phyloP scores from a whole-genome alignment of 2,113 vertebrate species.

The Nesospiza acunhae region DNA sequence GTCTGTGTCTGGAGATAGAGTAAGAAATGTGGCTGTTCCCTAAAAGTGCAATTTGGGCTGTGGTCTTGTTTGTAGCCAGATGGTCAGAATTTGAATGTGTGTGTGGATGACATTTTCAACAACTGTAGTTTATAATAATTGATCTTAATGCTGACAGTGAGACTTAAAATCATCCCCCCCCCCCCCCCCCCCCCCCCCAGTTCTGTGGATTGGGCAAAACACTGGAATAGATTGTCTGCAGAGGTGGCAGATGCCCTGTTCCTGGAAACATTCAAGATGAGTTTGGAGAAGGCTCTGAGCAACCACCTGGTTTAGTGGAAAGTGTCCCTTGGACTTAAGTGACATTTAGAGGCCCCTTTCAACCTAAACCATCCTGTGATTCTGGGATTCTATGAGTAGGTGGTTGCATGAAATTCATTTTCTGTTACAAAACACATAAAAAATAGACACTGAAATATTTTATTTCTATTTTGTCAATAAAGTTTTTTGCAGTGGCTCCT shows the following conservation, averaged over 20 bases:
- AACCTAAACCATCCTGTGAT: not conserved
- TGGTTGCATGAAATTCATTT: not conserved
- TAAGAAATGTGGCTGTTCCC: rapidly evolving
- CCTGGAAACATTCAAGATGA: not conserved
- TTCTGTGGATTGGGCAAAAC: not conserved
- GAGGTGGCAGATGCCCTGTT: not conserved
- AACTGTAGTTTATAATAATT: not conserved
- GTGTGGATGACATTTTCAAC: not conserved
- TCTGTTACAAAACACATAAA: not conserved
- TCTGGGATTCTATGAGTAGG: not conserved
- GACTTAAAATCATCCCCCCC: not conserved
- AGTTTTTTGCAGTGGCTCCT: not conserved
- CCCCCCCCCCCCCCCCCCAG: too few relatives aligned
- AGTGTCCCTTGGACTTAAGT: not conserved
- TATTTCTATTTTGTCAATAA: not conserved
- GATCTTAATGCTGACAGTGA: not conserved
- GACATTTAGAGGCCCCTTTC: not conserved
- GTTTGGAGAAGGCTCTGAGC: not conserved
- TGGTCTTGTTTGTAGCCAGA: not conserved
- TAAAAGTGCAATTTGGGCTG: not conserved
- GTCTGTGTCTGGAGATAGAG: not conserved
- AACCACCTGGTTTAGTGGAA: not conserved
- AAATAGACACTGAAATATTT: not conserved
- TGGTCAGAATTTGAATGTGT: not conserved
- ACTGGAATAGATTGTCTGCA: not conserved